Conservation (phyloP, 2,888 invertebrate genomes). For the Parascotia fuliginaria region DNA sequence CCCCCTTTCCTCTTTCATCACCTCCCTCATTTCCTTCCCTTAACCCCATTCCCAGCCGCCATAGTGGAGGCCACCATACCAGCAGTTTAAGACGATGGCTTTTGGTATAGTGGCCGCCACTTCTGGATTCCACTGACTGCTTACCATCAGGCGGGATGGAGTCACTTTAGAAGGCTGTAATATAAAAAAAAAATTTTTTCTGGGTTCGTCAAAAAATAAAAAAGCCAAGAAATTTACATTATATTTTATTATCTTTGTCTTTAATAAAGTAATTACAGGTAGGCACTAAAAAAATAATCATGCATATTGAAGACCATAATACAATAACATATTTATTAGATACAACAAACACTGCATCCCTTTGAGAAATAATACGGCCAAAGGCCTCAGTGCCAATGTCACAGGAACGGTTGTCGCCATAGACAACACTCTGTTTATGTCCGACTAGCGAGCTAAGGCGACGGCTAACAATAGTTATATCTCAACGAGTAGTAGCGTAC, state of each 20-base stretch:
- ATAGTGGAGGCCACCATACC: too few species aligned
- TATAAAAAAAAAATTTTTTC: too few species aligned
- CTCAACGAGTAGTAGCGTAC: constrained; percentile 38
- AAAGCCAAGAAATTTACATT: constrained; percentile 73
- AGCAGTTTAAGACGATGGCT: too few species aligned
- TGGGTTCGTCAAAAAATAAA: constrained; percentile 30
- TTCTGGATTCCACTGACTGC: too few species aligned
- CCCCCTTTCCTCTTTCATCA: too few species aligned
- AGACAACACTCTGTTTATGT: too few species aligned
- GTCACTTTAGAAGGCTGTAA: too few species aligned
- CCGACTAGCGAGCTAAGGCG: too few species aligned
- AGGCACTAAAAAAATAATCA: constrained; percentile 86
- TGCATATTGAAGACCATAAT: constrained; percentile 84
- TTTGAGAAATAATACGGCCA: constrained; percentile 44
- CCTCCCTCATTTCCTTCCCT: too few species aligned
- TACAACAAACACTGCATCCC: constrained; percentile 72
- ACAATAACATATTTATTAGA: constrained; percentile 82
- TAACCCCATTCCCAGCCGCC: too few species aligned
- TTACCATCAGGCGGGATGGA: too few species aligned
- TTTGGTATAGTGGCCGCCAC: too few species aligned
- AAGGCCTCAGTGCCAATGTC: constrained; percentile 44
- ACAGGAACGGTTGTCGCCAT: constrained; percentile 23
- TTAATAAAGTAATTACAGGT: constrained; percentile 86
- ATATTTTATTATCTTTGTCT: constrained; percentile 86
- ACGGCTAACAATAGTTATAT: constrained; percentile 36